Evolutionary conservation across 2,113 vertebrate species (phyloP), one percentile per base, ranked within the genome.

Genomic region (Catharus minimus): DNA sequence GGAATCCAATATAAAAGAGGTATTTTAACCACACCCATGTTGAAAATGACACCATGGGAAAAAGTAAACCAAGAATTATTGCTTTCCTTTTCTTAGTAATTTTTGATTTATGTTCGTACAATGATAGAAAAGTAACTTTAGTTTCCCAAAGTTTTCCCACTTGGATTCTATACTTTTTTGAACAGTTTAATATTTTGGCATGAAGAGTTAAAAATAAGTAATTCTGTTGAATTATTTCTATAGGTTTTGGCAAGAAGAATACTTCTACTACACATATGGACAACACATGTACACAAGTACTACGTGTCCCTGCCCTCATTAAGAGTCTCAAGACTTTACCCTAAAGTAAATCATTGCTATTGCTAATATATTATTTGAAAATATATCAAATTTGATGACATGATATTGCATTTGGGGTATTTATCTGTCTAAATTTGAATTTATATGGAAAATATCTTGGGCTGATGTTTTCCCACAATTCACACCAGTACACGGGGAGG

Each of bases 21-120:
- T n/a, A 58, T 79, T 93, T 93, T 58, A 90, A 89, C 66, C 80
- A 78, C 75, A 93, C 53, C 76, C 86, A 61, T 55, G 41, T 27
- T 72, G 57, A 86, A 82, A 90, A 88, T 71, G 3, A 60, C 64
- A 58, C 36, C 57, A 92, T 79, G 76, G 50, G 65, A 91, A 74
- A 71, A 94, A 62, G 30, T 66, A 94, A 82, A 75, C n/a, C 36
- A 80, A 81, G 66, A 93, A 7, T 53, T 80, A 90, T 11, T 75
- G n/a, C 61, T 82, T 89, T 33, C 39, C 21, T 92, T 47, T 53
- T 20, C 62, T 78, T 76, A 67, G 58, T 64, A 73, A 81, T 68
- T 71, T 86, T 66, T 83, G 57, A 74, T 88, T 46, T 64, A 74
- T 71, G 13, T 77, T 90, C 60, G 41, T 56, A 74, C 15, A 82